Evolutionary conservation across 37 sponge, comb jelly and placozoan species (phyloP).

Genomic region (Petrosia ficiformis): DNA sequence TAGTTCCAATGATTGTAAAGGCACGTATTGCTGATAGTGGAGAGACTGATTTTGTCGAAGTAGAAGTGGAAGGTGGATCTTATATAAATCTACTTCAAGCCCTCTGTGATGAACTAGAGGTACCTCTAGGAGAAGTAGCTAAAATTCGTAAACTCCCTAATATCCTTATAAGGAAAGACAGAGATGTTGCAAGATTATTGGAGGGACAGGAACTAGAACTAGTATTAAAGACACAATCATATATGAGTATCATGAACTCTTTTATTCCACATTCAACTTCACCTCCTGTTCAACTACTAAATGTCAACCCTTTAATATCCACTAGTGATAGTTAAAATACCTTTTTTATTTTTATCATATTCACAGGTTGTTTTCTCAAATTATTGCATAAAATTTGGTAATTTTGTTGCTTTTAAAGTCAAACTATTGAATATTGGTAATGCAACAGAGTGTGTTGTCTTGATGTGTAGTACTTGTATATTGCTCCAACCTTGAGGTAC

Average conservation of each 20-base stretch:
- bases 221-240: slow-evolving; percentile 50
- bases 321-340: too few species aligned
- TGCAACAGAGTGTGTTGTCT: slow-evolving; percentile 66
- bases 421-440: slow-evolving; percentile 65
- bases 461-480: slow-evolving; percentile 70
- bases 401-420: not conserved
- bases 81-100: slow-evolving; percentile 33
- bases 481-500: slow-evolving; percentile 64
- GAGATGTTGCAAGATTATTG: slow-evolving; percentile 58
- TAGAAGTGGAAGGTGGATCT: slow-evolving; percentile 33
- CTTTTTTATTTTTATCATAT: too few species aligned
- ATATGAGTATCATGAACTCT: not conserved
- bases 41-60: slow-evolving; percentile 74
- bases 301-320: not conserved
- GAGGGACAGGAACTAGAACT: slow-evolving; percentile 72
- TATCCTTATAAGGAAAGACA: slow-evolving; percentile 73
- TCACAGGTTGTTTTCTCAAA: not conserved
- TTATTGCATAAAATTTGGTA: too few species aligned
- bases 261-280: not conserved
- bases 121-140: slow-evolving; percentile 17
- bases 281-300: not conserved
- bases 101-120: slow-evolving; percentile 59
- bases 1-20: too few species aligned
- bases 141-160: slow-evolving; percentile 88
- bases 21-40: slow-evolving; percentile 38